Conservation (phyloP, 1,140 invertebrate genomes). For the Maconellicoccus hirsutus region DNA sequence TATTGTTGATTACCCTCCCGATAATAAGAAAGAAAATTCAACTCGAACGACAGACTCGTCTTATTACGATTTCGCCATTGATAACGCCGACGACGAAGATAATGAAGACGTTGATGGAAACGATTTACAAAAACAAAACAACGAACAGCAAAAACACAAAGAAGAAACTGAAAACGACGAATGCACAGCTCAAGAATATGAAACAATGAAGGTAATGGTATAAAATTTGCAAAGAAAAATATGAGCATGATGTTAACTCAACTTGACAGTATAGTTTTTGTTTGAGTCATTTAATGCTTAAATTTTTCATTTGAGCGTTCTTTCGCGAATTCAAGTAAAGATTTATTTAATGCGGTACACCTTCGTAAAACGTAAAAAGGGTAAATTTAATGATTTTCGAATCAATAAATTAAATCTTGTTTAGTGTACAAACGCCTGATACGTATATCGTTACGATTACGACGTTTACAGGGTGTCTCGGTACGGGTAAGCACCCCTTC, state of each 20-base stretch:
- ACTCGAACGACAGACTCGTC: slow-evolving; percentile 9
- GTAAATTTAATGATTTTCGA: too few species aligned
- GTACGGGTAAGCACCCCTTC: too few species aligned
- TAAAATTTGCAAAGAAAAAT: neutral
- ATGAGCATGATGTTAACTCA: neutral
- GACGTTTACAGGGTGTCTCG: too few species aligned
- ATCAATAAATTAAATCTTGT: too few species aligned
- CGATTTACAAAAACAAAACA: slow-evolving; percentile 23
- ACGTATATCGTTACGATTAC: too few species aligned
- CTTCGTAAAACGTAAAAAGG: too few species aligned
- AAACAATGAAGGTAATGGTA: slow-evolving; percentile 50
- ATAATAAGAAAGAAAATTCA: neutral
- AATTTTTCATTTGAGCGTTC: too few species aligned
- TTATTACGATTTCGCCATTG: neutral
- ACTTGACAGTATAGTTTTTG: neutral
- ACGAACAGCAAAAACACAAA: slow-evolving; percentile 24
- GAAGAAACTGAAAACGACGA: slow-evolving; percentile 31
- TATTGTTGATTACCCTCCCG: neutral
- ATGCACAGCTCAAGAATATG: slow-evolving; percentile 54
- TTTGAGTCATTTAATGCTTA: too few species aligned
- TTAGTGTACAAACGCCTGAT: too few species aligned
- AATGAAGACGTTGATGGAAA: slow-evolving; percentile 24
- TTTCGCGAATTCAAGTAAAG: too few species aligned
- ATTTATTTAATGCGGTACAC: too few species aligned
- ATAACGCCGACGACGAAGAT: slow-evolving; percentile 25